Base-by-base conservation (phyloP, 2,888 invertebrate genomes). In the Hypolimnas misippus region DNA sequence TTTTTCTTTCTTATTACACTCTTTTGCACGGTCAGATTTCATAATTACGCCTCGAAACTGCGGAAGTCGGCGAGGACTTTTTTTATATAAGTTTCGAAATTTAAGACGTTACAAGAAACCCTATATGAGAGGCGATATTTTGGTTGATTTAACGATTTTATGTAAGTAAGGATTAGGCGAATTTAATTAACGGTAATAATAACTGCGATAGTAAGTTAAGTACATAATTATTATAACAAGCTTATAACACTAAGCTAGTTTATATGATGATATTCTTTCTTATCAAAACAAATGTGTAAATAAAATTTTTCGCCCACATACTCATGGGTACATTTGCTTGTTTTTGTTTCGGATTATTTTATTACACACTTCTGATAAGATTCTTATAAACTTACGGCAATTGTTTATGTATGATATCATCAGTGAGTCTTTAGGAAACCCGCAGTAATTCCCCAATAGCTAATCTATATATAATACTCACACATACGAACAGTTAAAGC, bases 1-100 rank as follows among this genome's bases (percentile, higher is more conserved):
- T 68, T 64, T 58, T 52, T 58, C 33, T 52, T 58, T 58, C 52
- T 58, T 44, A 52, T 52, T 58, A 63, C 69, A 49, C 17, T 40
- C 35, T 12, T 19, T 17, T 35, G 16, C 42, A n/a, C 42, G 53
- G 60, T 62, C 62, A 33, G 17, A 59, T 65, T 62, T 59, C 62
- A 56, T 21, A 58, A 56, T 62, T 46, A 52, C 51, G 42, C n/a
- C 33, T 21, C 51, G 51, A 59, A 55, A 59, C 33, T 46, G 46
- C 60, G 60, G 60, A 60, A 49, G 60, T 54, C 25, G 29, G 60
- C 29, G 38, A 57, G 57, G 52, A 55, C n/a, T n/a, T 50, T 63
- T 59, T 54, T 63, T 58, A 55, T 29, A 16, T 54, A 58, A 63
- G 54, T 55, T 40, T 58, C 19, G 54, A 60, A 53, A 60, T 49